These are phyloP conservation scores for Spatula clypeata DNA, from an alignment of 2,797 vertebrate genomes.

Conservation along the genomic window DNA sequence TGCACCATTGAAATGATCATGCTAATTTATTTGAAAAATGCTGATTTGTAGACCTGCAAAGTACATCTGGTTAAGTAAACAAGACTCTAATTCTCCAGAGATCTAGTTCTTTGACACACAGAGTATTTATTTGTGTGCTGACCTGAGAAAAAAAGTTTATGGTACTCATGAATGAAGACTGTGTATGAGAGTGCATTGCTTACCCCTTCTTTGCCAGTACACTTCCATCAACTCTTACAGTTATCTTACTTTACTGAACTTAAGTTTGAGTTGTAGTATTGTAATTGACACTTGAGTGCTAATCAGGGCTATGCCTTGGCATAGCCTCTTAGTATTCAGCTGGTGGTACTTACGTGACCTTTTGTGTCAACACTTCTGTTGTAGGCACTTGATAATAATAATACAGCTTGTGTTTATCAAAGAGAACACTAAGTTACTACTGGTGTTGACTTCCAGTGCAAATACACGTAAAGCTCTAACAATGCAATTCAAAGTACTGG, in stretches of 20 bases:
- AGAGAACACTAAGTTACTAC: not conserved
- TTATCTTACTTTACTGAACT: slow-evolving; percentile 1
- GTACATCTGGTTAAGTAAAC: not conserved
- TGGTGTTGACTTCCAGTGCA: not conserved
- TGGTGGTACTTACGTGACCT: slow-evolving; percentile 5
- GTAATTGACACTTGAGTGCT: not conserved
- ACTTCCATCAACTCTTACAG: not conserved
- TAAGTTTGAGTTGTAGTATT: not conserved
- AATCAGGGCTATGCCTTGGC: not conserved
- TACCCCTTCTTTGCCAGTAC: not conserved
- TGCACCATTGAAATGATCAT: not conserved
- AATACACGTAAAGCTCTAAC: not conserved
- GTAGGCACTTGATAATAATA: not conserved
- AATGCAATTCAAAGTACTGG: not conserved
- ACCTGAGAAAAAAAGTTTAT: not conserved
- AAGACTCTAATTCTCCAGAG: not conserved
- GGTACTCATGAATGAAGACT: not conserved
- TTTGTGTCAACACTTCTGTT: not conserved
- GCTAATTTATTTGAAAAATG: not conserved
- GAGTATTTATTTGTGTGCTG: not conserved
- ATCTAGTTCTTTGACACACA: not conserved
- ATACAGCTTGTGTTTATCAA: not conserved
- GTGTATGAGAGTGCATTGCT: not conserved
- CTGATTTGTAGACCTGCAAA: not conserved
- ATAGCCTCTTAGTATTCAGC: not conserved